These are phyloP conservation scores for Epinephelus cyanopodus DNA, from an alignment of 2,113 vertebrate species.

Conservation along the genomic window DNA sequence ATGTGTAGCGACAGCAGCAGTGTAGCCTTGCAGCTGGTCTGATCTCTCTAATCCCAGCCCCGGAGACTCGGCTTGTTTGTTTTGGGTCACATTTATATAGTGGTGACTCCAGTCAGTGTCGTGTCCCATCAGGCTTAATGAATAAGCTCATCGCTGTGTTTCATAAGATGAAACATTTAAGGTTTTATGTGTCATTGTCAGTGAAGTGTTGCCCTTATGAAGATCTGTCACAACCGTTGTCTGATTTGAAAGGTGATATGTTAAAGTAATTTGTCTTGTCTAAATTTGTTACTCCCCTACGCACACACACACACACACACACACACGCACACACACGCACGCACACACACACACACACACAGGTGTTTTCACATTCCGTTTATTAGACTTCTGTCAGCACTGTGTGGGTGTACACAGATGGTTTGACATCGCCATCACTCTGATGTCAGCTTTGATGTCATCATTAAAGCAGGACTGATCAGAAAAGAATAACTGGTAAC, in stretches of 20 bases:
- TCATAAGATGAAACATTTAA: constrained; percentile 7
- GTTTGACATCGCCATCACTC: background rate
- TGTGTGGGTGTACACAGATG: background rate
- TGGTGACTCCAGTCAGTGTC: constrained; percentile 17
- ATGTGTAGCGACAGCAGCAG: constrained; percentile 60
- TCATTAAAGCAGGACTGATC: background rate
- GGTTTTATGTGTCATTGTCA: background rate
- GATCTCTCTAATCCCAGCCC: constrained; percentile 63
- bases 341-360: too few species aligned
- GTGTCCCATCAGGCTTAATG: constrained; percentile 39
- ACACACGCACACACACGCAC: too few species aligned
- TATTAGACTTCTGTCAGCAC: background rate
- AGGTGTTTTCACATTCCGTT: background rate
- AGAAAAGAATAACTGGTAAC: background rate
- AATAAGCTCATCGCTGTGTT: constrained; percentile 39
- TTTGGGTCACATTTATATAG: constrained; percentile 48
- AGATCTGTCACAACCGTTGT: background rate
- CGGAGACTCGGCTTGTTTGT: constrained; percentile 48
- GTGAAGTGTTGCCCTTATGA: background rate
- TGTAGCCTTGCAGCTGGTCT: constrained; percentile 68
- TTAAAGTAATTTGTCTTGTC: background rate
- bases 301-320: background rate
- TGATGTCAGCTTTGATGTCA: background rate
- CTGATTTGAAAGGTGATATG: constrained; percentile 11
- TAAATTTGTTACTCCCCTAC: background rate